Base-by-base conservation (phyloP, 2,888 invertebrate genomes). In the Eristalis tenax region DNA sequence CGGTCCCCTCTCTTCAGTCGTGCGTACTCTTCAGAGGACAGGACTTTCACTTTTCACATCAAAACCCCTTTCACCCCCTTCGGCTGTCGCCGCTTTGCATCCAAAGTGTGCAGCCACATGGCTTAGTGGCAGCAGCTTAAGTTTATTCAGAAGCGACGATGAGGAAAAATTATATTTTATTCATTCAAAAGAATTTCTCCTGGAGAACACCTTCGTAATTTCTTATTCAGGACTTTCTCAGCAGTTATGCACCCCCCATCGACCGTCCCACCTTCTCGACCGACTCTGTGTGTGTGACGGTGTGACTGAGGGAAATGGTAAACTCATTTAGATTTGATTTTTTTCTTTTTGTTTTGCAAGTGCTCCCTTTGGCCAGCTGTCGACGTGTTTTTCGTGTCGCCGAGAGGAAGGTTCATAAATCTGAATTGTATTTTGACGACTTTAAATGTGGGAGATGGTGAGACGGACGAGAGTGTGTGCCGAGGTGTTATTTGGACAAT, bases 111-210 rank as follows among this genome's bases (percentile, higher is more conserved):
- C 73, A 63, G 35, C 63, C 63, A 43, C 40, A 50, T 50, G 57
- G 40, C 23, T 38, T 50, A 8, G 50, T 18, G 18, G 56, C 56
- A 69, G 2, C 10, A 81, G 40, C 50, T 69, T 64, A 40, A 71
- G 66, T 73, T 69, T 64, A 83, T 78, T 64, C 83, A 83, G 50
- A 73, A 74, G 83, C 69, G 73, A 74, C 69, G 83, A 78, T 57
- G 83, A 73, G 68, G 73, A 78, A 77, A 73, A 73, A 68, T 73
- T 77, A 56, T 78, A 78, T 73, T 77, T 83, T 78, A 83, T 83
- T 78, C 78, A 78, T 83, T 74, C 66, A 66, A 43, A 22, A 22
- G 11, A 73, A 69, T 69, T 74, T 69, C 64, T 63, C 64, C 65
- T 63, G 68, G 70, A 57, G 35, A 70, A 74, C 70, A 83, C 69